Evolutionary conservation across 2,113 vertebrate species (phyloP).

Genomic region (Gorsachius goisagi): DNA sequence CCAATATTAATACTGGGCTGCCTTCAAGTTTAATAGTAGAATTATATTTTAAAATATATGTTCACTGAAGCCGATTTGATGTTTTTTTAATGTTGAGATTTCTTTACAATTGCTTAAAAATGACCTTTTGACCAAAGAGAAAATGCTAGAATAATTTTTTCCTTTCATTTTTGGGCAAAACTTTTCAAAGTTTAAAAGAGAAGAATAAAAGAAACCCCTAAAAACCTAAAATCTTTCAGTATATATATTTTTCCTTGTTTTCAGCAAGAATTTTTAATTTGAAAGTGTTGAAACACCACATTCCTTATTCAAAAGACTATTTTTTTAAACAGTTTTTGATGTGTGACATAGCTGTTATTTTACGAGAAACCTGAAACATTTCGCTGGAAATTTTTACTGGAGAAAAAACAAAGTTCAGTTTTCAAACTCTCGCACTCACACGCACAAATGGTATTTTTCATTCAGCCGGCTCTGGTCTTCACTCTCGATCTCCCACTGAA

Average conservation of each 20-base stretch:
- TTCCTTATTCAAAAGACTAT: neutral
- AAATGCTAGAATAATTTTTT: neutral
- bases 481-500: neutral
- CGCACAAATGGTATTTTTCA: neutral
- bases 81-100: neutral
- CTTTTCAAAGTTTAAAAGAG: neutral
- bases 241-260: neutral
- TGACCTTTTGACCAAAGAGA: neutral
- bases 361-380: conserved; percentile 28
- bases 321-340: conserved; percentile 14
- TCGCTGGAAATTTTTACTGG: neutral
- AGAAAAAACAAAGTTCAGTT: conserved; percentile 3
- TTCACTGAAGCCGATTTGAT: neutral
- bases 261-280: conserved; percentile 24
- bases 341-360: conserved; percentile 32
- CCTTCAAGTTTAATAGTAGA: neutral
- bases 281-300: conserved; percentile 2
- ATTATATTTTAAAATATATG: neutral
- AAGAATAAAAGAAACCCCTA: neutral
- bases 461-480: neutral
- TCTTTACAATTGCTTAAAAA: neutral
- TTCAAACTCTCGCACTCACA: neutral
- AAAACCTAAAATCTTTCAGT: neutral
- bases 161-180: neutral
- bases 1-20: neutral